These are phyloP conservation scores for Epistrophe grossulariae DNA, from an alignment of 2,888 invertebrate genomes.

Conservation along the genomic window DNA sequence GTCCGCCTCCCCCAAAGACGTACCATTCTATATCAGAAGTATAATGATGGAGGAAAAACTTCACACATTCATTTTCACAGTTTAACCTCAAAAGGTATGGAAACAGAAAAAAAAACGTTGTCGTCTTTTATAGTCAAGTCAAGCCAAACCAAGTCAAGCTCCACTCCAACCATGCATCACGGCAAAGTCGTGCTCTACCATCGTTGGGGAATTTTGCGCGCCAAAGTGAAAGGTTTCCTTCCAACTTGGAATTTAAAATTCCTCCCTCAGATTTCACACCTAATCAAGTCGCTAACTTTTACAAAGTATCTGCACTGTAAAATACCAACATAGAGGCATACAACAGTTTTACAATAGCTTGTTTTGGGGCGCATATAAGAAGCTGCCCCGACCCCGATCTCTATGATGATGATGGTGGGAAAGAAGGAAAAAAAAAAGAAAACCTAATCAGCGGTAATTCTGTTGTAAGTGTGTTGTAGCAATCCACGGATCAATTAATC, in stretches of 20 bases:
- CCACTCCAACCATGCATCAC: constrained; percentile 9
- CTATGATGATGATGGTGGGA: not conserved
- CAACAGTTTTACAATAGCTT: constrained; percentile 10
- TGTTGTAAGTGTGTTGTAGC: constrained; percentile 55
- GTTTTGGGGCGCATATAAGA: constrained; percentile 2
- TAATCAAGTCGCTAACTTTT: constrained; percentile 52
- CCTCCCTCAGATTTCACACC: constrained; percentile 67
- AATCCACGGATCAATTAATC: constrained; percentile 72
- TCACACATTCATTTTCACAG: constrained; percentile 75
- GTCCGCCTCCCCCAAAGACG: not conserved
- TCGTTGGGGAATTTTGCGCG: constrained; percentile 39
- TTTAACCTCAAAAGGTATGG: constrained; percentile 66
- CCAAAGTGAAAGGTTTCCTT: constrained; percentile 70
- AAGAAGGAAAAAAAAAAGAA: constrained; percentile 56
- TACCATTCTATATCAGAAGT: not conserved
- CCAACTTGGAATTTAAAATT: constrained; percentile 52
- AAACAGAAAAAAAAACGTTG: constrained; percentile 11
- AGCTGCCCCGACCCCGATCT: not conserved
- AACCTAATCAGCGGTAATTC: constrained; percentile 73
- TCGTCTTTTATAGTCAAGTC: constrained; percentile 26
- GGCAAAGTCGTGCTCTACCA: constrained; percentile 55
- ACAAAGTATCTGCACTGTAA: not conserved
- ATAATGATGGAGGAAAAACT: constrained; percentile 43
- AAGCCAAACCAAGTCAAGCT: constrained; percentile 2
- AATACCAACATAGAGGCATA: not conserved